Evolutionary conservation across 2,797 vertebrate genomes (phyloP), one percentile per base, ranked within the genome.

Genomic region (Nyctibius grandis): DNA sequence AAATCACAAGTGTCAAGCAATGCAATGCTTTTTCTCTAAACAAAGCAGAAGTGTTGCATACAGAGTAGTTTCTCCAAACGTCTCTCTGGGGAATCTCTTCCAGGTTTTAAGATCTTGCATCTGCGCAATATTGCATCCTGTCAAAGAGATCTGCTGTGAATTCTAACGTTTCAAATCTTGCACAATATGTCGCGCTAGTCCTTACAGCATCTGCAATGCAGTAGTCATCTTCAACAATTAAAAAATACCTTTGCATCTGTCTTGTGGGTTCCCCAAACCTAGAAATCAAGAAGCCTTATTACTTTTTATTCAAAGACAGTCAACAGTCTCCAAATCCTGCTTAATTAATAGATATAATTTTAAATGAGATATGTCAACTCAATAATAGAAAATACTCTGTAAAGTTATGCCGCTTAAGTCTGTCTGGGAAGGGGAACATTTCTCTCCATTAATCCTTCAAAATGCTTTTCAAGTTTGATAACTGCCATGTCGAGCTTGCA

Each of bases 21-120:
- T 70, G 31, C 60, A 75, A 76, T 70, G 15, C 20, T 93, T 80
- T 91, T 85, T 90, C 60, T 73, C 70, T 84, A 94, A 96, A 87
- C 44, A 93, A 95, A 94, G 56, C 47, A 57, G 29, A 70, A 95
- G 57, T 5, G 26, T 54, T 87, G 40, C 45, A 57, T 44, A 56
- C 23, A 85, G 38, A 90, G 19, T 83, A 77, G 81, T 75, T 89
- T 93, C 69, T 86, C 51, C 42, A 60, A 93, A 91, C 4, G 3
- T 4, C 7, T 83, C n/a, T 56, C 85, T 63, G 44, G 42, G 33
- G 61, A 82, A 29, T 64, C 17, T 77, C 19, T 65, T 59, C 12
- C 33, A 81, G 59, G 12, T 80, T 89, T 79, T 77, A 74, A 60
- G 60, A 69, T 63, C 29, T 88, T 77, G 50, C 22, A 60, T 59